Base-by-base conservation (phyloP, 2,113 vertebrate species). In the Erythrocebus patas region DNA sequence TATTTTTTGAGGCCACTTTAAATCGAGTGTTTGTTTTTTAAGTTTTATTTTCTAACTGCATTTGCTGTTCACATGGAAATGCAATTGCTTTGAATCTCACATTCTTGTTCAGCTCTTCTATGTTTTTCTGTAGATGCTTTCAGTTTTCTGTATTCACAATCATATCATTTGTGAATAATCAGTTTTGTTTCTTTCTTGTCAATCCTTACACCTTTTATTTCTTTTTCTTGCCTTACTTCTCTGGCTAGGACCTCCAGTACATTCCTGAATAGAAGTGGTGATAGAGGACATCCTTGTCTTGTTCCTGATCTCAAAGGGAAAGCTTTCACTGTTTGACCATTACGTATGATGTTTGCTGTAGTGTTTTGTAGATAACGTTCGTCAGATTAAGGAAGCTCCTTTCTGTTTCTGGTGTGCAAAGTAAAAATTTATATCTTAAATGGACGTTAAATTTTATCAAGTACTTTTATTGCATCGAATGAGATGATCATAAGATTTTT, bases 281-380 rank as follows among this genome's bases (percentile, higher is more conserved):
- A 59, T 59, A 59, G 87, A 96, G 73, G 87, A 79, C 66, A 86
- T 68, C 78, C 50, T 92, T 86, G 75, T 90, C 80, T 93, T 81
- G 80, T 90, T 96, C 93, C 79, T 88, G 80, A 90, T 79, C 93
- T 61, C 55, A 75, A 73, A 94, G 95, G 91, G 84, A 83, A 93
- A 92, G 10, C 50, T 93, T 82, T 79, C 76, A 90, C 81, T 95
- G 16, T 83, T 89, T 92, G 93, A 82, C 38, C 48, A 30, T 83
- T 81, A 86, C 82, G 50, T 66, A 57, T 83, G 68, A 50, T 84
- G 83, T 38, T 95, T 83, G 55, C 16, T 89, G 20, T 90, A 90
- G 89, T 61, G 76, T 84, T 97, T 48, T 38, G 25, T 86, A 93
- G 81, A 73, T 80, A 76, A 4, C 35, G 79, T 64, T 81, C 61